Percentiles rank a stretch among this genome's conserved stretches.
Conservation (phyloP, 2,888 invertebrate species). For the Andrena fulva region DNA sequence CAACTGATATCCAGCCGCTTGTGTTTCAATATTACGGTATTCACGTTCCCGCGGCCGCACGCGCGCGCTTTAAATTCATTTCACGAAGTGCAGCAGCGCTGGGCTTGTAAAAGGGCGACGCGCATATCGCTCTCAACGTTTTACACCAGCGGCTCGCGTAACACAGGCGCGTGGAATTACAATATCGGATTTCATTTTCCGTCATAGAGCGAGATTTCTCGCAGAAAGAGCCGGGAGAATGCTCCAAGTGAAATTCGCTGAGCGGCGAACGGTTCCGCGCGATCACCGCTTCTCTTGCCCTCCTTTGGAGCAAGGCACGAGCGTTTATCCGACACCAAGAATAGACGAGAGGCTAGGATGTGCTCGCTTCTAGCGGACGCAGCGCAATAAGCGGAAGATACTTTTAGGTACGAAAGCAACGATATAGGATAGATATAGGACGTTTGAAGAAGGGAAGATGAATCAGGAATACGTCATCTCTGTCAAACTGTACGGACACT, state of each 20-base stretch:
- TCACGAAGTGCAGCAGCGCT: constrained; percentile 58
- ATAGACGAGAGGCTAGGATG: constrained; percentile 9
- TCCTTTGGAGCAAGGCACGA: constrained; percentile 52
- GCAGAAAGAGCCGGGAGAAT: constrained; percentile 39
- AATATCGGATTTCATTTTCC: constrained; percentile 70
- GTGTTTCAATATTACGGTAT: constrained; percentile 54
- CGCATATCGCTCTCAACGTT: constrained; percentile 45
- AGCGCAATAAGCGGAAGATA: not conserved
- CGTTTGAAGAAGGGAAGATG: not conserved
- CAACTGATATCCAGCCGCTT: constrained; percentile 32
- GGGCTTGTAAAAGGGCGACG: constrained; percentile 60
- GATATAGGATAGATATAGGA: not conserved
- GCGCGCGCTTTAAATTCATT: constrained; percentile 64
- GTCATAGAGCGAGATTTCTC: constrained; percentile 52
- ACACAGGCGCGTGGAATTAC: constrained; percentile 65
- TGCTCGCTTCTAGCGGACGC: constrained; percentile 8
- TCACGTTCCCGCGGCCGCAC: constrained; percentile 23
- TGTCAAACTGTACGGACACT: not conserved
- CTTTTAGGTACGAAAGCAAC: not conserved
- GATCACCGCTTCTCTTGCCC: constrained; percentile 60
- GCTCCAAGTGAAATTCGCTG: constrained; percentile 47
- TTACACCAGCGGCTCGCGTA: constrained; percentile 54
- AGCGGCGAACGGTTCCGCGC: constrained; percentile 63
- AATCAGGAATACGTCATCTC: not conserved
- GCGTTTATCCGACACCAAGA: constrained; percentile 35